These are phyloP conservation scores for Sapayoa aenigma DNA, from an alignment of 2,113 vertebrate genomes.

Conservation along the genomic window DNA sequence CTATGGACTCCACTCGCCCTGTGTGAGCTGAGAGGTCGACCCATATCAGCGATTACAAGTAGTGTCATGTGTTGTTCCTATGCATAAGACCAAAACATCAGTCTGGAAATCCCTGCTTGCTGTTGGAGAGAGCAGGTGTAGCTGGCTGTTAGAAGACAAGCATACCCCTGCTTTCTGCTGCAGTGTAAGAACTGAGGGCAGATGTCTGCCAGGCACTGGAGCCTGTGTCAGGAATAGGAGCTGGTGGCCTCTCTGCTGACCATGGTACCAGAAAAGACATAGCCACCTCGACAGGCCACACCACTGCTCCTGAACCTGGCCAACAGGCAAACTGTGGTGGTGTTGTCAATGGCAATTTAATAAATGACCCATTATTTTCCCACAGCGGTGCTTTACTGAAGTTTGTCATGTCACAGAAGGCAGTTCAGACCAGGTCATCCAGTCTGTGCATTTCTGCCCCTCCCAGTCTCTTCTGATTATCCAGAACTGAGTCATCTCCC, in stretches of 20 bases:
- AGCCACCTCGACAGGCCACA: not conserved
- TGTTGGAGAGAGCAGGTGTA: accelerated
- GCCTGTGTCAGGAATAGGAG: not conserved
- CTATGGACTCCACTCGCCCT: not conserved
- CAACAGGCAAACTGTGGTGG: not conserved
- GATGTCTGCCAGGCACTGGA: not conserved
- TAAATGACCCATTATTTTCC: not conserved
- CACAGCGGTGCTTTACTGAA: not conserved
- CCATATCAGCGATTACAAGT: not conserved
- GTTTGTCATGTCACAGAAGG: not conserved
- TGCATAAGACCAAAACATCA: not conserved
- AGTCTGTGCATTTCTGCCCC: not conserved
- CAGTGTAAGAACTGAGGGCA: not conserved
- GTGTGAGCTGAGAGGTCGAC: not conserved
- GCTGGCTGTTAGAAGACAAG: not conserved
- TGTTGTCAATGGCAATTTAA: not conserved
- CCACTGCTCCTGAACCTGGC: not conserved
- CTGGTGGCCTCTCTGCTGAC: not conserved
- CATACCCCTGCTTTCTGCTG: not conserved
- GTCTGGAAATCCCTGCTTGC: not conserved
- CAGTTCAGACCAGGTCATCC: not conserved
- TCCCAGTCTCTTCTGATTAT: not conserved
- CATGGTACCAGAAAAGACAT: accelerated
- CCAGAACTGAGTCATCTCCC: not conserved
- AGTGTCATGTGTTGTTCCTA: not conserved